Base-by-base conservation (phyloP, 2,797 vertebrate species). In the Danionella dracula region DNA sequence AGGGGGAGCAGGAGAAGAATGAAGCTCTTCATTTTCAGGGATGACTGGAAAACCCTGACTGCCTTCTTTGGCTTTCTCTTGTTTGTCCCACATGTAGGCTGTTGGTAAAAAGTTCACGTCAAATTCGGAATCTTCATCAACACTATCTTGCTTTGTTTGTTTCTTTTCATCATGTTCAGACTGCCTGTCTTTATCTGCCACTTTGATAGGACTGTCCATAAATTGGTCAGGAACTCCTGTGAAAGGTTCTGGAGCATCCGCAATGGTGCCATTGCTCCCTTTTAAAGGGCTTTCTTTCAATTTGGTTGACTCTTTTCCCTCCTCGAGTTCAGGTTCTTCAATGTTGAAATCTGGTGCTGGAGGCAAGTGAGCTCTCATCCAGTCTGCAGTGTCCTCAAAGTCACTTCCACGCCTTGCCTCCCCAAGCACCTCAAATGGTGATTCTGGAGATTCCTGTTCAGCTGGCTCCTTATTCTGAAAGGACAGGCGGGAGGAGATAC, bases 341-440 rank as follows among this genome's bases (percentile, higher is more conserved):
- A 68, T 56, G 45, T 79, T 82, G 50, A 87, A 87, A 46, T 87
- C 81, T 45, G 82, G 86, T 4, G 83, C 86, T n/a, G 90, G 87
- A 4, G 90, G 90, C 67, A 87, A 76, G 72, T 90, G 85, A 73
- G 85, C 77, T 63, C 81, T 88, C 86, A 91, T 89, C 89, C 89
- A 90, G 27, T 88, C 84, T 55, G 84, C 84, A 0, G 88, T 91
- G 73, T 93, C 91, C 79, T 91, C 90, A 84, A 90, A 90, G 49
- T 94, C 93, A 71, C 72, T 86, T 21, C 81, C 75, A 60, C 80
- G 81, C 73, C 74, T 84, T 34, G 74, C 75, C 65, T 94, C 92
- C 58, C 85, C 84, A 75, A 94, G 88, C 35, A 93, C 88, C 79
- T 95, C 93, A 78, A 95, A 95, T 0, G 93, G 94, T 8, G 92